phyloP scores from a whole-genome alignment of 1,140 invertebrate species.

The Heliconius melpomene region DNA sequence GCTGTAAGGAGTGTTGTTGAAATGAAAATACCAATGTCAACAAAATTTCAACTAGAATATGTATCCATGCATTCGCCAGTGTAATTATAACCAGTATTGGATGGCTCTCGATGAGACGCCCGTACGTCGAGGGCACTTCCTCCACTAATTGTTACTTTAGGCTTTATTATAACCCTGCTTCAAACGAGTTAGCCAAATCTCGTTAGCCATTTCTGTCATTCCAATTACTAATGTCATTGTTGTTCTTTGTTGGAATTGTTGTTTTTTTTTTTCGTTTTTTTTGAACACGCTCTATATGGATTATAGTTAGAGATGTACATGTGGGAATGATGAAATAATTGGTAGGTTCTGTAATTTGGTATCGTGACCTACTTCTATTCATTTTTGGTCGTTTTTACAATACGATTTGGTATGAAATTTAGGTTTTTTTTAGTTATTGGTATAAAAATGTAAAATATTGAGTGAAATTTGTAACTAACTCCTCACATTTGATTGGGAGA shows the following conservation, averaged over 20 bases:
- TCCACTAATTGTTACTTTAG: slow-evolving; percentile 10
- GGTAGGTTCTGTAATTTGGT: neutral
- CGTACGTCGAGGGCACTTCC: slow-evolving; percentile 1
- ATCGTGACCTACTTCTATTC: neutral
- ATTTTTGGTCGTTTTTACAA: neutral
- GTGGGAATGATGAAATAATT: neutral
- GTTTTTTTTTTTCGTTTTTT: neutral
- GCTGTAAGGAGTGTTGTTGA: neutral
- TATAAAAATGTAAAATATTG: neutral
- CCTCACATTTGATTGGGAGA: neutral
- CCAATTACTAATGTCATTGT: neutral
- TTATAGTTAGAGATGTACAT: neutral
- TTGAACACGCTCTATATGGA: neutral
- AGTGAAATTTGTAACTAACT: neutral
- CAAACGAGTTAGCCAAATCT: slow-evolving; percentile 14
- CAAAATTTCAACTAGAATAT: slow-evolving; percentile 6
- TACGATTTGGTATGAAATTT: neutral
- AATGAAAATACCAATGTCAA: slow-evolving; percentile 1
- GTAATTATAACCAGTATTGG: slow-evolving; percentile 1
- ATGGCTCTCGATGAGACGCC: slow-evolving; percentile 8
- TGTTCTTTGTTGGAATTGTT: neutral
- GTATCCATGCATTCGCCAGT: slow-evolving; percentile 2
- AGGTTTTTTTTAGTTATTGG: neutral
- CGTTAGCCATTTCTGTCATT: slow-evolving; percentile 6
- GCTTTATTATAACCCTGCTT: neutral